phyloP scores from a whole-genome alignment of 1,140 invertebrate genomes.

The Calycopis cecrops region DNA sequence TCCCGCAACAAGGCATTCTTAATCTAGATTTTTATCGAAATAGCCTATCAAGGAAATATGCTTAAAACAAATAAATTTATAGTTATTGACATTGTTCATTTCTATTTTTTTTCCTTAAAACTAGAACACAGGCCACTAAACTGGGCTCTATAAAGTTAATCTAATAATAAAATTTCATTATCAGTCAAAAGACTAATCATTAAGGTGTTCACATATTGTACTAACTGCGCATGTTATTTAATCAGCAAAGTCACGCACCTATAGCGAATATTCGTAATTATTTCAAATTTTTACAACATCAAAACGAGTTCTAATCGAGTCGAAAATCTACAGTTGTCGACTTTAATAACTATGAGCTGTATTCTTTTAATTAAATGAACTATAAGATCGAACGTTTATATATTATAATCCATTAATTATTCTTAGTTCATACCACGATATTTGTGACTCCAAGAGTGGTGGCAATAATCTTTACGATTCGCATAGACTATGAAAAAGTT shows the following conservation, averaged over 20 bases:
- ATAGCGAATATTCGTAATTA: neutral
- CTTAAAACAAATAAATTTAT: conserved; percentile 4
- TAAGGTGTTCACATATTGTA: conserved; percentile 2
- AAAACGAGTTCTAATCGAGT: neutral
- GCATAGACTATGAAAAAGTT: too few species aligned
- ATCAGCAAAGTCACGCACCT: neutral
- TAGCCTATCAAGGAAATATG: conserved; percentile 5
- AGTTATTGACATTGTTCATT: conserved; percentile 1
- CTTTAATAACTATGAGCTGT: too few species aligned
- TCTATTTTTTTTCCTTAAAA: neutral
- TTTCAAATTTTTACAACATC: neutral
- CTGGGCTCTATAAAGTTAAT: conserved; percentile 9
- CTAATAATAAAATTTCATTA: conserved; percentile 8
- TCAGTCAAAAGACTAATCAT: conserved; percentile 10
- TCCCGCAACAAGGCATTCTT: neutral
- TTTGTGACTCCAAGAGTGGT: too few species aligned
- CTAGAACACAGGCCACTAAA: conserved; percentile 11
- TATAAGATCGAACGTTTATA: too few species aligned
- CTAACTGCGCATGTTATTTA: neutral
- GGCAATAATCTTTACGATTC: too few species aligned
- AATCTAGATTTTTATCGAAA: conserved; percentile 2
- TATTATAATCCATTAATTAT: too few species aligned
- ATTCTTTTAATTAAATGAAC: neutral
- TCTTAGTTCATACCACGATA: too few species aligned
- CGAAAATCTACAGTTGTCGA: too few species aligned